phyloP scores from a whole-genome alignment of 2,113 vertebrate genomes.

The Cromileptes altivelis region DNA sequence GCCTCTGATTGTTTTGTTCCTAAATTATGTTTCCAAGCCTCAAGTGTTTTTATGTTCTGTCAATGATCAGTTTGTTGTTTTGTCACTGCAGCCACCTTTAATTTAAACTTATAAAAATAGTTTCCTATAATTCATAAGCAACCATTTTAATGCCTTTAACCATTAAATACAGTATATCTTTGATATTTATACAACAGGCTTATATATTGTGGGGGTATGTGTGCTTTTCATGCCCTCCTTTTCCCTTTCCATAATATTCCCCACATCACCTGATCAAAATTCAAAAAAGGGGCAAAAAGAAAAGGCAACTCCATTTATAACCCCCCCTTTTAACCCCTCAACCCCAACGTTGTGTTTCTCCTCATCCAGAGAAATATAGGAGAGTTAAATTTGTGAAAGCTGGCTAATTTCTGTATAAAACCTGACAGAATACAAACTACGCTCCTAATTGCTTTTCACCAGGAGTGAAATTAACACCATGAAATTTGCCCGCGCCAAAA shows the following conservation, averaged over 20 bases:
- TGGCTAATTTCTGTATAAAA: slow-evolving; percentile 59
- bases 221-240: background rate
- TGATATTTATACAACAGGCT: background rate
- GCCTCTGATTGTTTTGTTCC: slow-evolving; percentile 56
- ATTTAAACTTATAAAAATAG: background rate
- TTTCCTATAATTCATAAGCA: background rate
- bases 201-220: background rate
- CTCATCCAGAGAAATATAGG: slow-evolving; percentile 22
- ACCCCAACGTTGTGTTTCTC: slow-evolving; percentile 18
- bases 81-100: background rate
- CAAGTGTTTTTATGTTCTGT: slow-evolving; percentile 14
- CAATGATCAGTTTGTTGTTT: background rate
- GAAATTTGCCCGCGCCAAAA: slow-evolving; percentile 65
- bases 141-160: background rate
- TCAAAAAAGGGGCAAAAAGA: background rate
- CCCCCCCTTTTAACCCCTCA: background rate
- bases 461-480: slow-evolving; percentile 66
- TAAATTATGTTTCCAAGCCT: slow-evolving; percentile 52
- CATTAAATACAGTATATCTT: background rate
- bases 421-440: slow-evolving; percentile 52
- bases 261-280: background rate
- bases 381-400: slow-evolving; percentile 41
- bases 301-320: slow-evolving; percentile 4
- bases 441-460: slow-evolving; percentile 63
- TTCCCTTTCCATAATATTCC: background rate